Conservation (phyloP, 2,113 vertebrate species). For the Poecile atricapillus region DNA sequence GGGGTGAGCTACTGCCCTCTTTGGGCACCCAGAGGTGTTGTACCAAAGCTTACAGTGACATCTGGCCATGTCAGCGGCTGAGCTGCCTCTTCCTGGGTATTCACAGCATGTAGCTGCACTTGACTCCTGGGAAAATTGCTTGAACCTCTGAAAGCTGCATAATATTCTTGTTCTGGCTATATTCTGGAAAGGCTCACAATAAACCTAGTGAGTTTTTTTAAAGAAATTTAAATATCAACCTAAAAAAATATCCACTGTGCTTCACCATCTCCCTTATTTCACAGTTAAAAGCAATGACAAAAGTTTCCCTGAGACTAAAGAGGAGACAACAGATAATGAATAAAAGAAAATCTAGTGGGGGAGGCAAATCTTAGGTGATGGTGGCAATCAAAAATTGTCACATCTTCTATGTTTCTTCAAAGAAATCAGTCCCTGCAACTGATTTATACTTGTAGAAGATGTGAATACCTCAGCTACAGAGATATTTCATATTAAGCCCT, state of each 20-base stretch:
- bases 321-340: neutral
- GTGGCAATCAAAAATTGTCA: neutral
- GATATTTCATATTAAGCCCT: neutral
- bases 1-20: neutral
- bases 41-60: neutral
- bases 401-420: neutral
- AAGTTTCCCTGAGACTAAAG: conserved; percentile 53
- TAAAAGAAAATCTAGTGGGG: neutral
- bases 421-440: neutral
- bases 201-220: neutral
- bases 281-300: neutral
- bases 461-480: neutral
- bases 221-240: neutral
- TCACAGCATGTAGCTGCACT: neutral
- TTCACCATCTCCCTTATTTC: conserved; percentile 4
- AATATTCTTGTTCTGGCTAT: neutral
- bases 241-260: neutral
- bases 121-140: neutral
- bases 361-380: neutral
- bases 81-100: neutral
- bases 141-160: neutral
- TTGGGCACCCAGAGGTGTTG: rapidly evolving
- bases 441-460: neutral
- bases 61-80: neutral
- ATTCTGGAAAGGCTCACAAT: neutral